A percentile compares a stretch with the other conserved stretches of the same genome.
phyloP scores from a whole-genome alignment of 2,888 invertebrate genomes.

The Phymatocera aterrima region DNA sequence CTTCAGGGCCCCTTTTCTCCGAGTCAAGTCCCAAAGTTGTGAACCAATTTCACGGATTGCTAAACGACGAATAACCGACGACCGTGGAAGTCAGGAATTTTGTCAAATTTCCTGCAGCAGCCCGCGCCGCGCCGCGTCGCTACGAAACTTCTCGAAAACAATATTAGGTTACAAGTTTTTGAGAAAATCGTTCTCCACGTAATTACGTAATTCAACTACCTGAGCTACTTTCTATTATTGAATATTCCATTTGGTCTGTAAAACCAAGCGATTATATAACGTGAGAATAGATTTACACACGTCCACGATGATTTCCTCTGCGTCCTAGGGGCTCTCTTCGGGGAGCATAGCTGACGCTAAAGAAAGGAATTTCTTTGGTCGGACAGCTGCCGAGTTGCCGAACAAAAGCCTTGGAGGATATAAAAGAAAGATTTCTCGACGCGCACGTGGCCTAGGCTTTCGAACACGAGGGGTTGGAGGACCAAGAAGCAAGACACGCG shows the following conservation, averaged over 20 bases:
- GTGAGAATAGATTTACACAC: constrained; percentile 1
- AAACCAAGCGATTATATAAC: not conserved
- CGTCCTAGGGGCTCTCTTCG: not conserved
- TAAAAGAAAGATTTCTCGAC: constrained; percentile 69
- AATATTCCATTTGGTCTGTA: too few species aligned
- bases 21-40: constrained; percentile 24
- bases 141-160: not conserved
- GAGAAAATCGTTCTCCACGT: not conserved
- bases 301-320: not conserved
- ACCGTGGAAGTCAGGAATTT: constrained; percentile 15
- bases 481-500: constrained; percentile 51
- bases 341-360: constrained; percentile 60
- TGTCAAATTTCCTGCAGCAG: not conserved
- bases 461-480: constrained; percentile 47
- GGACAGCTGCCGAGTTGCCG: constrained; percentile 69
- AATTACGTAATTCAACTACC: too few species aligned
- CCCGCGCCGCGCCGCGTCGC: not conserved
- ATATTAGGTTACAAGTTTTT: not conserved
- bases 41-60: constrained; percentile 47
- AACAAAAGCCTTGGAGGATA: constrained; percentile 63
- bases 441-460: constrained; percentile 67
- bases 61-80: constrained; percentile 39
- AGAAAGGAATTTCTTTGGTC: constrained; percentile 70
- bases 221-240: too few species aligned
- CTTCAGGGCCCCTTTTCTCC: constrained; percentile 63